Base-by-base conservation (phyloP, 2,113 vertebrate species). In the Orientallactaga bullata region DNA sequence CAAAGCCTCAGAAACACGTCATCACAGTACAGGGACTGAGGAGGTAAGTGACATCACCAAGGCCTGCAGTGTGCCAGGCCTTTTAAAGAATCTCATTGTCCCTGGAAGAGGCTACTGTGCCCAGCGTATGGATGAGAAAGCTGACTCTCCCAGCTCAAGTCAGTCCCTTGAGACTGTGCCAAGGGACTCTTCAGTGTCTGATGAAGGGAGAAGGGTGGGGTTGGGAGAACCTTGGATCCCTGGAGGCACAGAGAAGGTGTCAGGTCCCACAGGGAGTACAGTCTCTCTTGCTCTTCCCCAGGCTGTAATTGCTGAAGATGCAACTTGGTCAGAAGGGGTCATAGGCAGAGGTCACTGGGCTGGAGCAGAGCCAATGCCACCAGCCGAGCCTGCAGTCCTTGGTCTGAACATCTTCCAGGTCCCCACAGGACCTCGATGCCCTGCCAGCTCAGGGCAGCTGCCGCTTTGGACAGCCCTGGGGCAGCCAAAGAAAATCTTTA, bases 381-480 rank as follows among this genome's bases (percentile, higher is more conserved):
- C 91, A 24, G 23, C 77, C 0, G 2, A 3, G 66, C 76, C 80
- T 17, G 68, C 39, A 83, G 80, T 58, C 78, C 10, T 0, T 6
- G 58, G 32, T 37, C 77, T 88, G 91, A 88, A 69, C 1, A 0
- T 55, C 66, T 47, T 90, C 95, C 87, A 94, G 91, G 58, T 80
- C 86, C 86, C 93, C 0, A 3, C 83, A 16, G 85, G 76, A 79
- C 74, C 80, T 58, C 4, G 3, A 39, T 0, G 0, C 42, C 89
- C 91, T 68, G 76, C 95, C 92, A 63, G 90, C 88, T 55, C 2
- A 0, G 28, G 93, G 71, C 94, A 94, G 86, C 91, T 87, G 94
- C 95, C 58, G 71, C 65, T 18, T 55, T 72, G 79, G 55, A 91
- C 0, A 2, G 58, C 23, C 69, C 76, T 20, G 15, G 91, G 71